These are phyloP conservation scores for Rhabdomys pumilio DNA, from an alignment of 2,797 vertebrate genomes.

Conservation along the genomic window DNA sequence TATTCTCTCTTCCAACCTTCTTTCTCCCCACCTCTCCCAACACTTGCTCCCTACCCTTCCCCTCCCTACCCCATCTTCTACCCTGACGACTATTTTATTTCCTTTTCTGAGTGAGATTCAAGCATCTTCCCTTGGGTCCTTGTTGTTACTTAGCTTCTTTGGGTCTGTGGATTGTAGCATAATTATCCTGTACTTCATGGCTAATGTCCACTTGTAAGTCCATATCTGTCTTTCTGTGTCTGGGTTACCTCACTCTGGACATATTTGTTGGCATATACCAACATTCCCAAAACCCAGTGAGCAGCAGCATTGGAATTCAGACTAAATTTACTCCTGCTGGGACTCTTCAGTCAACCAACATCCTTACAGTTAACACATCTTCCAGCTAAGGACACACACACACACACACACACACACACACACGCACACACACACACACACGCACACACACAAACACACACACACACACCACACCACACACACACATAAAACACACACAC, in stretches of 20 bases:
- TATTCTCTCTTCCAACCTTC: neutral
- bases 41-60: too few relatives aligned
- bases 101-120: neutral
- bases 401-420: too few relatives aligned
- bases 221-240: neutral
- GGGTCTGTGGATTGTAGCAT: neutral
- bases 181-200: neutral
- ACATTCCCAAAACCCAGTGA: neutral
- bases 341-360: neutral
- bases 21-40: neutral
- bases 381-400: neutral
- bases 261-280: neutral
- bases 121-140: neutral
- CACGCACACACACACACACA: too few relatives aligned
- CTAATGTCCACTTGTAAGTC: neutral
- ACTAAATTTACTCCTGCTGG: neutral
- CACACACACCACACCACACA: too few relatives aligned
- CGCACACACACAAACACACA: too few relatives aligned
- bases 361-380: neutral
- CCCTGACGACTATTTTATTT: neutral
- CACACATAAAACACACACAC: too few relatives aligned
- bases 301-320: constrained; percentile 28
- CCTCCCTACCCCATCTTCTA: neutral
- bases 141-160: neutral
- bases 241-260: neutral